These are phyloP conservation scores for Tachysurus fulvidraco DNA, from an alignment of 2,113 vertebrate species.

Conservation along the genomic window DNA sequence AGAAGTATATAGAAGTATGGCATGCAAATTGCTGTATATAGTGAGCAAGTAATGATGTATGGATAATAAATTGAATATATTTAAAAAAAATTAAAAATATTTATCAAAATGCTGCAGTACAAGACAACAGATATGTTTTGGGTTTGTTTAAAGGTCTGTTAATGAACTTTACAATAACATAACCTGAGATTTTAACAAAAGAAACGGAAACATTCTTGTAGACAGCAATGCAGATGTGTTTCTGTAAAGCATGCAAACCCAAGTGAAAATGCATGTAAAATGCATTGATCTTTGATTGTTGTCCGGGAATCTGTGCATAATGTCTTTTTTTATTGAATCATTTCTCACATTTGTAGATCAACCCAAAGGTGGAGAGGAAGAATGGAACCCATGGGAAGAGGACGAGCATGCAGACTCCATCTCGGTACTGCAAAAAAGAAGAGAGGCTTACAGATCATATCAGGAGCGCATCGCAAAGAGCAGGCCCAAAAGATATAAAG, in stretches of 20 bases:
- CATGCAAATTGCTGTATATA: neutral
- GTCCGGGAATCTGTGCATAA: neutral
- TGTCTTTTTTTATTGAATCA: neutral
- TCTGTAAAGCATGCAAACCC: neutral
- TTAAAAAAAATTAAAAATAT: too few species aligned
- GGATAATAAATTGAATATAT: neutral
- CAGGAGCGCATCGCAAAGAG: conserved; percentile 69
- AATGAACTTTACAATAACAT: neutral
- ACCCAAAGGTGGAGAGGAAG: conserved; percentile 66
- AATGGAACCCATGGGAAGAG: conserved; percentile 96
- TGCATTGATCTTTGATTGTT: neutral
- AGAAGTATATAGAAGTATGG: neutral
- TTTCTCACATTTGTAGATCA: conserved; percentile 58
- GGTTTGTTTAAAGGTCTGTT: neutral
- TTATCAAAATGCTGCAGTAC: too few species aligned
- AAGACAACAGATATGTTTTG: neutral
- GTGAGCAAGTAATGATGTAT: neutral
- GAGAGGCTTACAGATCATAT: conserved; percentile 76
- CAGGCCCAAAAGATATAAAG: conserved; percentile 74
- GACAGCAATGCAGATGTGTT: too few species aligned
- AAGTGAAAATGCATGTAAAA: neutral
- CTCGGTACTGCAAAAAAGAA: conserved; percentile 73
- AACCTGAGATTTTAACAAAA: too few species aligned
- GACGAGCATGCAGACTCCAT: conserved; percentile 81
- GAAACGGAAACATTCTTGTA: too few species aligned